Conservation (phyloP, 2,888 invertebrate species). For the Lampropteryx suffumata region DNA sequence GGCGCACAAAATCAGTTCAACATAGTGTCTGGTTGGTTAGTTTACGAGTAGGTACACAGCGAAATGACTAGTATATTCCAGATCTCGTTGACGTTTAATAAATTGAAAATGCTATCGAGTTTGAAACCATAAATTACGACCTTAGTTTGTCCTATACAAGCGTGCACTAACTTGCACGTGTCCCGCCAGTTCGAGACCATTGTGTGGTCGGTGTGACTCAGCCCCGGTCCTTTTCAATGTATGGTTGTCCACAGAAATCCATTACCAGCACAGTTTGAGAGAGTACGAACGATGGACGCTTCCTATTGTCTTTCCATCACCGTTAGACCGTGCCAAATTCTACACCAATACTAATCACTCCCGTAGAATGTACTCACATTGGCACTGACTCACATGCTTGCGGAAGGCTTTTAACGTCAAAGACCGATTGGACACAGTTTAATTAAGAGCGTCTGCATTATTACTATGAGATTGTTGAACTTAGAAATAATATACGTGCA, state of each 20-base stretch:
- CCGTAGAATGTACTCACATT: slow-evolving; percentile 21
- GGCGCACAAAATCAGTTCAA: slow-evolving; percentile 13
- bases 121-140: slow-evolving; percentile 37
- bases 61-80: slow-evolving; percentile 3
- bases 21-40: slow-evolving; percentile 1
- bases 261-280: slow-evolving; percentile 44
- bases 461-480: slow-evolving; percentile 18
- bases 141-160: slow-evolving; percentile 34
- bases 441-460: slow-evolving; percentile 20
- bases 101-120: slow-evolving; percentile 34
- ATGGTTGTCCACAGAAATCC: slow-evolving; percentile 42
- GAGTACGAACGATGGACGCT: slow-evolving; percentile 29
- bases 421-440: slow-evolving; percentile 27
- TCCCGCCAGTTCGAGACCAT: slow-evolving; percentile 30
- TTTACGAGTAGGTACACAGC: too few species aligned
- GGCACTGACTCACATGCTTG: slow-evolving; percentile 1
- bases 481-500: slow-evolving; percentile 15
- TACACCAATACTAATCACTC: slow-evolving; percentile 31
- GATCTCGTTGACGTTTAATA: slow-evolving; percentile 28
- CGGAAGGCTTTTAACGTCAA: slow-evolving; percentile 21
- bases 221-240: slow-evolving; percentile 50
- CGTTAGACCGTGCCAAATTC: slow-evolving; percentile 39
- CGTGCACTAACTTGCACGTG: slow-evolving; percentile 43
- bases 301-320: slow-evolving; percentile 41
- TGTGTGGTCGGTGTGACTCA: slow-evolving; percentile 39